Evolutionary conservation across 2,888 invertebrate genomes (phyloP).

Genomic region (Tachina lurida): DNA sequence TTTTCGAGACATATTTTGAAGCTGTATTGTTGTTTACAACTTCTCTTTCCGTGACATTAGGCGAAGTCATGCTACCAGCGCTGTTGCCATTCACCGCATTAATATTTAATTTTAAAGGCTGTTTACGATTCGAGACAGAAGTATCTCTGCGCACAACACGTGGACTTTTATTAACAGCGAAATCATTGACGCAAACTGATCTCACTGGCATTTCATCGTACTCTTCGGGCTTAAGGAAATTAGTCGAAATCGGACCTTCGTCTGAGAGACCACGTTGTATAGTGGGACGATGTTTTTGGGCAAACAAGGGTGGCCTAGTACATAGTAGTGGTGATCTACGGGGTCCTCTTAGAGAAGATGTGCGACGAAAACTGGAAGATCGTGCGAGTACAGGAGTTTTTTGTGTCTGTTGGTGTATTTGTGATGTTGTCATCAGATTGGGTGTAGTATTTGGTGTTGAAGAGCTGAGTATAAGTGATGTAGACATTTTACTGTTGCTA

Average conservation of each 20-base stretch:
- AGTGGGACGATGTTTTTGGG: conserved; percentile 80
- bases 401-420: conserved; percentile 57
- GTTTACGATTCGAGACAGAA: conserved; percentile 79
- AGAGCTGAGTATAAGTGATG: conserved; percentile 76
- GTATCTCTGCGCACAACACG: conserved; percentile 81
- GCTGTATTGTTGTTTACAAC: conserved; percentile 55
- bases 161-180: conserved; percentile 78
- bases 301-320: conserved; percentile 79
- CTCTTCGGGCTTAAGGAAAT: conserved; percentile 82
- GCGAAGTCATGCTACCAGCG: conserved; percentile 1
- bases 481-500: conserved; percentile 74
- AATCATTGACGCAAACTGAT: conserved; percentile 82
- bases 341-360: conserved; percentile 81
- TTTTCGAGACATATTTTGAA: conserved; percentile 78
- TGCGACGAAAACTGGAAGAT: conserved; percentile 81
- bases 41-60: conserved; percentile 52
- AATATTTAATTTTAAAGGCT: conserved; percentile 75
- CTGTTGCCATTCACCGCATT: conserved; percentile 54
- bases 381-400: conserved; percentile 62
- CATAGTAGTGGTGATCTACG: conserved; percentile 79
- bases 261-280: conserved; percentile 83
- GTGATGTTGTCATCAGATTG: conserved; percentile 57
- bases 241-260: conserved; percentile 82
- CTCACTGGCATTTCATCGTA: conserved; percentile 83
- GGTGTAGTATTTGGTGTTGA: conserved; percentile 69